Conservation (phyloP, 2,113 vertebrate genomes). For the Tupaia chinensis region DNA sequence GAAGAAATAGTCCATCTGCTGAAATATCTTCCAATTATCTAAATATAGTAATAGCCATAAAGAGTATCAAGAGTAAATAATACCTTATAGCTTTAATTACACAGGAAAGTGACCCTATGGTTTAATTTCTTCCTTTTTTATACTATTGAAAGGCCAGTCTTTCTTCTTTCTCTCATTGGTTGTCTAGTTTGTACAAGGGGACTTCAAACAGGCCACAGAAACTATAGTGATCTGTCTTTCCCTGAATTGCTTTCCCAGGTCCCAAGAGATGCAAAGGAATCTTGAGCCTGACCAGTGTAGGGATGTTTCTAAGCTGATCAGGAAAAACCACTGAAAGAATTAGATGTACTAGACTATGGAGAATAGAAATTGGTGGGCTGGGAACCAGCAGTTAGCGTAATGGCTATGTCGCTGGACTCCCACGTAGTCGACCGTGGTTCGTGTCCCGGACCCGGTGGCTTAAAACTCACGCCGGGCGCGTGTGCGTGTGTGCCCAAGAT, state of each 20-base stretch:
- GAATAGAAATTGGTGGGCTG: neutral
- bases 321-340: neutral
- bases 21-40: neutral
- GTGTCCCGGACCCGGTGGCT: too few relatives aligned
- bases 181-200: neutral
- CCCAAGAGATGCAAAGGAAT: neutral
- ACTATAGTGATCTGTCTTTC: neutral
- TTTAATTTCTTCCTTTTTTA: neutral
- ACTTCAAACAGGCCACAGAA: too few relatives aligned
- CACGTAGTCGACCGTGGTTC: too few relatives aligned
- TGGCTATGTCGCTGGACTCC: too few relatives aligned
- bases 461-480: too few relatives aligned
- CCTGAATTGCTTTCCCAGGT: neutral
- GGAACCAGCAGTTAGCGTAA: too few relatives aligned
- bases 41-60: neutral
- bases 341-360: neutral
- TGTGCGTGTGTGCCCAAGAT: too few relatives aligned
- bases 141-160: neutral
- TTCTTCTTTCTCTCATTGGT: neutral
- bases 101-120: neutral
- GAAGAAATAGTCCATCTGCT: slow-evolving; percentile 23
- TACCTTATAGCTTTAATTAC: neutral
- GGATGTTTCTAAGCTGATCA: neutral
- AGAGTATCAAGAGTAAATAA: neutral
- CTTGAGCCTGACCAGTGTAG: neutral